Percentiles rank a stretch among this genome's conserved stretches.
These are phyloP conservation scores for Sisor rabdophorus DNA, from an alignment of 2,113 vertebrate species.

Conservation along the genomic window DNA sequence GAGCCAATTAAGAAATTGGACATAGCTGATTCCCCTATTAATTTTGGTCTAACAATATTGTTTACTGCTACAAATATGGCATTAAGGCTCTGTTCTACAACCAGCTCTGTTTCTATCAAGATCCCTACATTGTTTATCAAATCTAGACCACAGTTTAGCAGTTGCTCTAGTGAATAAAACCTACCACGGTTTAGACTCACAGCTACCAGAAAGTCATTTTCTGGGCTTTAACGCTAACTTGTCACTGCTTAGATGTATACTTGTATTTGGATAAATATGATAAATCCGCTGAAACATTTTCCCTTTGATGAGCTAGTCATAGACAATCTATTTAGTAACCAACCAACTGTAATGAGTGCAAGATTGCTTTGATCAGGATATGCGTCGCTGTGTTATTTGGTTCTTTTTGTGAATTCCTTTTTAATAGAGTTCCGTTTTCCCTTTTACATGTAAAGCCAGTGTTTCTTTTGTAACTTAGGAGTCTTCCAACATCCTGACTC, in stretches of 20 bases:
- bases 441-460: not conserved
- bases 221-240: not conserved
- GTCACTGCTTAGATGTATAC: not conserved
- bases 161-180: not conserved
- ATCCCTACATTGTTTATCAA: not conserved
- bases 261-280: not conserved
- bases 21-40: not conserved
- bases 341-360: not conserved
- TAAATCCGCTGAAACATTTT: not conserved
- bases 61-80: not conserved
- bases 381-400: not conserved
- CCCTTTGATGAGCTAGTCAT: no score
- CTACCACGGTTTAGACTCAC: not conserved
- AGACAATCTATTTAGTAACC: not conserved
- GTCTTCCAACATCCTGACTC: not conserved
- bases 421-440: not conserved
- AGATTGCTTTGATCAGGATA: not conserved
- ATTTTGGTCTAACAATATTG: slow-evolving; percentile 2
- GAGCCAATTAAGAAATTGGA: not conserved
- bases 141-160: not conserved
- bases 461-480: not conserved
- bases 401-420: not conserved
- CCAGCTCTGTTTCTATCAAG: not conserved
- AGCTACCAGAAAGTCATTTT: not conserved
- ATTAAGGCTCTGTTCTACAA: not conserved